Base-by-base conservation (phyloP, 2,797 vertebrate genomes). In the Acridotheres tristis region DNA sequence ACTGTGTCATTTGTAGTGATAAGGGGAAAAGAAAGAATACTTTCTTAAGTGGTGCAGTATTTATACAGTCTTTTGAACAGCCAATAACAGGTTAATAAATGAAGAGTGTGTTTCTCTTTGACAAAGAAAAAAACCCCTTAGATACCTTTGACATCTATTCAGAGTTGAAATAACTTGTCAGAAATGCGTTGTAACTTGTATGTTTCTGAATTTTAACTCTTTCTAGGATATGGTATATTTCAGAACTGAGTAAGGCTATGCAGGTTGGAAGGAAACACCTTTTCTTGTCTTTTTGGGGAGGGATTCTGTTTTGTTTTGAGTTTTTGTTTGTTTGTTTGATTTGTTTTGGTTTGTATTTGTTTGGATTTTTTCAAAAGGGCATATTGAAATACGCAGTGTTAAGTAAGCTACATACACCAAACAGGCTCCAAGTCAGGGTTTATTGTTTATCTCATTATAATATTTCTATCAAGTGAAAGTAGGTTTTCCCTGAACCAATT, bases 301-400 rank as follows among this genome's bases (percentile, higher is more conserved):
- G 1, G 1, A 1, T 55, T 73, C 50, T 65, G 3, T 32, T 61
- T 50, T 27, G 1, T 5, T 66, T 79, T 13, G 29, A 11, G 0
- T 9, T 22, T n/a, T 42, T 40, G 3, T 23, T 68, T 36, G 3
- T 23, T 68, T n/a, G 4, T 15, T 61, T 55, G 8, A 14, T 80
- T 40, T 38, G 4, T 4, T 69, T 86, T 48, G 14, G 4, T 51
- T 34, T 74, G 3, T 16, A 18, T 40, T 25, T 38, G 47, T 11
- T 40, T 18, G 6, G 40, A 23, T 47, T 45, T 23, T 88, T 14
- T 5, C 3, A 0, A 75, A 72, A 23, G 16, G 59, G 3, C 3
- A 1, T 36, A 11, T 32, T 67, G 59, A 67, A 80, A 91, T 62
- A 30, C 71, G 34, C 25, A 54, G 5, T 0, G 0, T 69, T 71